Evolutionary conservation across 2,797 vertebrate genomes (phyloP).

Genomic region (Periophthalmus magnuspinnatus): DNA sequence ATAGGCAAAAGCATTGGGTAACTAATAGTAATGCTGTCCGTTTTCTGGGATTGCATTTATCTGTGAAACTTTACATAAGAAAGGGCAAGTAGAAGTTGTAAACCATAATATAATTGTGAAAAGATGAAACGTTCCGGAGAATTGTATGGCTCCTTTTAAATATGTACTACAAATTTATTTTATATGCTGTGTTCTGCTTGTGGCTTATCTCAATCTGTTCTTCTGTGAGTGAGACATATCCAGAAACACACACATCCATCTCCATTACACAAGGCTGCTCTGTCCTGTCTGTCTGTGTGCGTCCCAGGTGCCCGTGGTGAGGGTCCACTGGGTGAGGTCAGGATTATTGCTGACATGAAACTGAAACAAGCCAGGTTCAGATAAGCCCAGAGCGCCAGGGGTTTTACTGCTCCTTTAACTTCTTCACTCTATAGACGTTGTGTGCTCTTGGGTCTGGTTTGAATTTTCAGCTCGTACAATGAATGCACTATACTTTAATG

Average conservation of each 20-base stretch:
- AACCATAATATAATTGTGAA: not conserved
- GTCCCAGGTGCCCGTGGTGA: conserved; percentile 28
- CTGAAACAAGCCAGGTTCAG: conserved; percentile 54
- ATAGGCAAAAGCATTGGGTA: not conserved
- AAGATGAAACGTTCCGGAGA: not conserved
- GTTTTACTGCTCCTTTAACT: conserved; percentile 27
- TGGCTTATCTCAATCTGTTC: conserved; percentile 17
- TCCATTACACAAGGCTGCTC: conserved; percentile 44
- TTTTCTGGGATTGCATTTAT: not conserved
- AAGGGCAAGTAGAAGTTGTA: not conserved
- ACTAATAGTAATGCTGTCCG: not conserved
- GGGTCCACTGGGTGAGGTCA: conserved; percentile 39
- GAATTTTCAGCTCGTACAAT: conserved; percentile 40
- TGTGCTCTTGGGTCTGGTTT: conserved; percentile 20
- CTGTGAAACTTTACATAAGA: too few species aligned
- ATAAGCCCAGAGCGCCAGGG: conserved; percentile 50
- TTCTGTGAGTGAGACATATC: conserved; percentile 13
- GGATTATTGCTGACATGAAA: conserved; percentile 60
- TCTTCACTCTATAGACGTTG: not conserved
- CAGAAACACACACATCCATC: conserved; percentile 36
- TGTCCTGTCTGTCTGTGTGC: conserved; percentile 25
- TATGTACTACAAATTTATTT: not conserved
- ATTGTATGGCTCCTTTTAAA: not conserved
- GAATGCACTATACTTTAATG: conserved; percentile 28
- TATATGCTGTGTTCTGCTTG: not conserved